phyloP scores from a whole-genome alignment of 2,888 invertebrate species.

The Phengaris alcon region DNA sequence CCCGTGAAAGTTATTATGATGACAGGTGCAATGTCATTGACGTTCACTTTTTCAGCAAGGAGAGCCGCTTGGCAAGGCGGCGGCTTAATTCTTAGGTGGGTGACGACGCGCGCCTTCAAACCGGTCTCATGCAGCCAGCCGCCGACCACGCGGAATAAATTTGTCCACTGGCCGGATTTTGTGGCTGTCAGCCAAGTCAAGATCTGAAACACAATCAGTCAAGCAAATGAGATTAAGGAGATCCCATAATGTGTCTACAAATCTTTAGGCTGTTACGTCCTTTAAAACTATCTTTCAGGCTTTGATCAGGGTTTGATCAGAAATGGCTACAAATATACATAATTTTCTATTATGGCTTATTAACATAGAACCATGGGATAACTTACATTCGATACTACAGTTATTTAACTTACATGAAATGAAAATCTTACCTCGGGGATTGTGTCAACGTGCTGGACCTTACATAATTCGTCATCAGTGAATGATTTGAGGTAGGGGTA shows the following conservation, averaged over 20 bases:
- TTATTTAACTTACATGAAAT: not conserved
- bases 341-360: too few species aligned
- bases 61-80: constrained; percentile 60
- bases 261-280: not conserved
- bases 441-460: constrained; percentile 61
- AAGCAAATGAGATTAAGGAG: not conserved
- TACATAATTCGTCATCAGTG: constrained; percentile 61
- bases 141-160: constrained; percentile 49
- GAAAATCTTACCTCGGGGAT: constrained; percentile 54
- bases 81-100: constrained; percentile 46
- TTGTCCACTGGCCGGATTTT: constrained; percentile 54
- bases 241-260: not conserved
- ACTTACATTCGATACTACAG: too few species aligned
- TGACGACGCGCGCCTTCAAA: constrained; percentile 49
- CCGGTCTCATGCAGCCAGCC: constrained; percentile 60
- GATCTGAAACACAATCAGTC: constrained; percentile 41
- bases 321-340: too few species aligned
- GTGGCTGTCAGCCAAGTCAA: constrained; percentile 55
- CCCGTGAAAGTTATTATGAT: constrained; percentile 48
- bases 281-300: too few species aligned
- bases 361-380: too few species aligned
- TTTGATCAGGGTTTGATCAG: too few species aligned
- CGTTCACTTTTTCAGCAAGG: constrained; percentile 61
- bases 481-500: constrained; percentile 57
- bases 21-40: constrained; percentile 57